Evolutionary conservation across 2,113 vertebrate genomes (phyloP).

Genomic region (Ivindomyrus marchei): DNA sequence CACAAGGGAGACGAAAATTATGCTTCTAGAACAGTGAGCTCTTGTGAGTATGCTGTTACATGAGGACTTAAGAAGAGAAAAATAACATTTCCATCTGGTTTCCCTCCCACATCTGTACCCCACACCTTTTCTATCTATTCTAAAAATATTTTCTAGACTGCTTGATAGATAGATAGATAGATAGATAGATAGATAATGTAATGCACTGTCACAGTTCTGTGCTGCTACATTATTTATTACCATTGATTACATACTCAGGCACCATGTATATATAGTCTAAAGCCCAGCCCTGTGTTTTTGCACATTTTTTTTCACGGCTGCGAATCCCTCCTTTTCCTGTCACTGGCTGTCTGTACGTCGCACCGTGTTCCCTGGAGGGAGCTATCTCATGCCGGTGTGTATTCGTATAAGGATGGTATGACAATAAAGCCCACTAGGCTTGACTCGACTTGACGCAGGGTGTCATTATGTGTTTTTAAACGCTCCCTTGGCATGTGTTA

Average conservation of each 20-base stretch:
- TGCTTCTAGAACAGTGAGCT: background rate
- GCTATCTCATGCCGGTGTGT: background rate
- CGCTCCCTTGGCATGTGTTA: background rate
- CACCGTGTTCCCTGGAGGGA: background rate
- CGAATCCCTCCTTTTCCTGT: background rate
- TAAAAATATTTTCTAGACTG: background rate
- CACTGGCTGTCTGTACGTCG: background rate
- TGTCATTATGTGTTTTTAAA: background rate
- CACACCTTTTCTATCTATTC: background rate
- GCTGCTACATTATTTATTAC: background rate
- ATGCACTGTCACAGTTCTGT: background rate
- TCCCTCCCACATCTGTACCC: background rate
- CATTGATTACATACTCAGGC: background rate
- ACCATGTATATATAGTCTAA: background rate
- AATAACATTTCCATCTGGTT: background rate
- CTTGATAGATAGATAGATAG: background rate
- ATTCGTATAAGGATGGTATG: background rate
- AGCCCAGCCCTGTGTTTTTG: background rate
- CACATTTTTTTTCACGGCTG: background rate
- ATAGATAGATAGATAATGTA: background rate
- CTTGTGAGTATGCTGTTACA: background rate
- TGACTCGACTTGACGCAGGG: background rate
- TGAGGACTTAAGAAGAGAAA: background rate
- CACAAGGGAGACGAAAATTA: background rate
- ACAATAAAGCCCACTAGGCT: background rate